A percentile compares a stretch with the other conserved stretches of the same genome.
phyloP scores from a whole-genome alignment of 2,888 invertebrate species.

The Melanchra persicariae region DNA sequence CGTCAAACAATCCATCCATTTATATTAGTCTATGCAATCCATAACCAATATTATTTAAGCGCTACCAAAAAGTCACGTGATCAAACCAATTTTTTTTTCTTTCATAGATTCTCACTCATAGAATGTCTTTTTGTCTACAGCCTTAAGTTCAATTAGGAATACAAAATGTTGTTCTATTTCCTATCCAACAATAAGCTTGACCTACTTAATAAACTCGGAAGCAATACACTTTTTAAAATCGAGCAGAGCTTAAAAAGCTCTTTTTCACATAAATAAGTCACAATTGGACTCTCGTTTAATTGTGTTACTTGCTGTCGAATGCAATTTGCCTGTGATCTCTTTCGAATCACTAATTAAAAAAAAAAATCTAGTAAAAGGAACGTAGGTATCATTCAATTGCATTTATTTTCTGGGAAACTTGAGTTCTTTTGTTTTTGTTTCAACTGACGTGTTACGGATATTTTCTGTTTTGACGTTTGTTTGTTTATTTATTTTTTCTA shows the following conservation, averaged over 20 bases:
- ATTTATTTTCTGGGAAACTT: neutral
- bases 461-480: neutral
- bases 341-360: slow-evolving; percentile 33
- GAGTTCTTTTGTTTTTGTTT: neutral
- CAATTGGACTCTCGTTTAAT: slow-evolving; percentile 29
- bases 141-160: too few relatives aligned
- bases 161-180: too few relatives aligned
- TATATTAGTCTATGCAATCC: too few relatives aligned
- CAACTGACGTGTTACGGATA: neutral
- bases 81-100: too few relatives aligned
- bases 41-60: too few relatives aligned
- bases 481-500: neutral
- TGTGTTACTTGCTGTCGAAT: slow-evolving; percentile 26
- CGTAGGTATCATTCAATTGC: neutral
- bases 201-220: neutral
- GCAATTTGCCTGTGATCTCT: slow-evolving; percentile 35
- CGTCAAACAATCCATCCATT: too few relatives aligned
- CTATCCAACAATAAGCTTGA: neutral
- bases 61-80: too few relatives aligned
- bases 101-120: too few relatives aligned
- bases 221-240: slow-evolving; percentile 1
- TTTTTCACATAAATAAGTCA: slow-evolving; percentile 25
- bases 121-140: too few relatives aligned
- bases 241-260: slow-evolving; percentile 2
- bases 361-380: slow-evolving; percentile 4